Conservation (phyloP, 2,888 invertebrate species). For the Dione vanillae region DNA sequence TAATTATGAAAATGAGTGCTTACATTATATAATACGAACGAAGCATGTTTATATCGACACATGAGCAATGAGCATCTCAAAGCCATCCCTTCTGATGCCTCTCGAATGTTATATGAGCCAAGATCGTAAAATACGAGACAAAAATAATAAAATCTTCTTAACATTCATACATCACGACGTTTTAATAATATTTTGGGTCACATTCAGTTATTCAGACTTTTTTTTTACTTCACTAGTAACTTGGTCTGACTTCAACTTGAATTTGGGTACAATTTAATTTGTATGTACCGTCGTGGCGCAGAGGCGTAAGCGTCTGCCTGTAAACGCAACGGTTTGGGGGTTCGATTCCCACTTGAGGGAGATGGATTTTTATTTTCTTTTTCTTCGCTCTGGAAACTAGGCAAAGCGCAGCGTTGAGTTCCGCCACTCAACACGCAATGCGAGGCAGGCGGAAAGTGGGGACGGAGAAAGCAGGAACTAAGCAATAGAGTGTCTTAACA, state of each 20-base stretch:
- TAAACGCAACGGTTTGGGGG: no score
- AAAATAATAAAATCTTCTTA: slow-evolving; percentile 24
- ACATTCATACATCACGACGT: slow-evolving; percentile 14
- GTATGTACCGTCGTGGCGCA: no score
- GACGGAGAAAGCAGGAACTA: no score
- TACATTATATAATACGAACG: neutral
- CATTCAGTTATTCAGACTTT: neutral
- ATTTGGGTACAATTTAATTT: no score
- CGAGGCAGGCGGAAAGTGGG: no score
- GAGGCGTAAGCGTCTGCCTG: no score
- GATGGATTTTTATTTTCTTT: no score
- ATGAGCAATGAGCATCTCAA: neutral
- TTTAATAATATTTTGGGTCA: slow-evolving; percentile 20
- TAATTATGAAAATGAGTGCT: neutral
- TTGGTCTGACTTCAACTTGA: neutral
- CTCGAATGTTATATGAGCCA: slow-evolving; percentile 19
- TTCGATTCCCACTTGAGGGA: no score
- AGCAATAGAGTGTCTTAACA: no score
- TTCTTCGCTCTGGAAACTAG: no score
- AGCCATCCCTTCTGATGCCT: slow-evolving; percentile 14
- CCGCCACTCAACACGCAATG: no score
- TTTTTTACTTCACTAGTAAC: neutral
- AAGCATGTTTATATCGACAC: neutral
- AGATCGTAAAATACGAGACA: slow-evolving; percentile 21
- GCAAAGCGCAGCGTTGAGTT: no score